Percentiles rank a stretch among this genome's conserved stretches.
These are phyloP conservation scores for Channa striata DNA, from an alignment of 2,797 vertebrate species.

Conservation along the genomic window DNA sequence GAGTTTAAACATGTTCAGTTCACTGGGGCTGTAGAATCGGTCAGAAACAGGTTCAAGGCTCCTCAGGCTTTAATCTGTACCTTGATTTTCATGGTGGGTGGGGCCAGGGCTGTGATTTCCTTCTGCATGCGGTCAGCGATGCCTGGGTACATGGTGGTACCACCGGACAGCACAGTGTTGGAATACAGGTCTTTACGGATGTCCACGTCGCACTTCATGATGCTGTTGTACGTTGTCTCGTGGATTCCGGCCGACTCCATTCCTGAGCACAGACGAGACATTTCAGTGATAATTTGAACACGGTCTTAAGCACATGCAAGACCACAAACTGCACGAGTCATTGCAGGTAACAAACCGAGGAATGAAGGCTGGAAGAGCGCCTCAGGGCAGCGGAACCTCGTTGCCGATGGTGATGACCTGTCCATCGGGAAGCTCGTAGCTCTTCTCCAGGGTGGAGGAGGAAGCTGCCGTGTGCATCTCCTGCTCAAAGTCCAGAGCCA, in stretches of 20 bases:
- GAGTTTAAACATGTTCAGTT: too few relatives aligned
- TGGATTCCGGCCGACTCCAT: slow-evolving; percentile 79
- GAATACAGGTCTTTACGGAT: slow-evolving; percentile 94
- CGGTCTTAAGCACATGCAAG: not conserved
- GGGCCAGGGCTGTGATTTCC: slow-evolving; percentile 90
- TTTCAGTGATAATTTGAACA: fast-evolving
- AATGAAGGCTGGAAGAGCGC: slow-evolving; percentile 97
- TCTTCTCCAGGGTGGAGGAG: slow-evolving; percentile 96
- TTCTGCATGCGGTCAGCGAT: slow-evolving; percentile 96
- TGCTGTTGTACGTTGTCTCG: slow-evolving; percentile 80
- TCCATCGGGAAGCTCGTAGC: slow-evolving; percentile 96
- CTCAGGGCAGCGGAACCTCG: slow-evolving; percentile 96
- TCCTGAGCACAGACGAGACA: slow-evolving; percentile 47
- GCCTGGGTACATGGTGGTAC: slow-evolving; percentile 95
- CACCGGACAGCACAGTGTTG: slow-evolving; percentile 93
- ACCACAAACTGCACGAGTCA: too few relatives aligned
- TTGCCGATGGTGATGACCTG: slow-evolving; percentile 98
- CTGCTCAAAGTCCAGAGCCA: slow-evolving; percentile 86
- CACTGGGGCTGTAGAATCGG: too few relatives aligned
- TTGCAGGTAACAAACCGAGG: slow-evolving; percentile 83
- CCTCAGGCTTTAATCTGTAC: not conserved
- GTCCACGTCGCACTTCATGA: slow-evolving; percentile 85
- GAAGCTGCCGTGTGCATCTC: slow-evolving; percentile 84
- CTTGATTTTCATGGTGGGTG: slow-evolving; percentile 72
- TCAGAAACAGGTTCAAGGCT: too few relatives aligned